phyloP scores from a whole-genome alignment of 2,797 vertebrate species.

The Ceyx erithaca region DNA sequence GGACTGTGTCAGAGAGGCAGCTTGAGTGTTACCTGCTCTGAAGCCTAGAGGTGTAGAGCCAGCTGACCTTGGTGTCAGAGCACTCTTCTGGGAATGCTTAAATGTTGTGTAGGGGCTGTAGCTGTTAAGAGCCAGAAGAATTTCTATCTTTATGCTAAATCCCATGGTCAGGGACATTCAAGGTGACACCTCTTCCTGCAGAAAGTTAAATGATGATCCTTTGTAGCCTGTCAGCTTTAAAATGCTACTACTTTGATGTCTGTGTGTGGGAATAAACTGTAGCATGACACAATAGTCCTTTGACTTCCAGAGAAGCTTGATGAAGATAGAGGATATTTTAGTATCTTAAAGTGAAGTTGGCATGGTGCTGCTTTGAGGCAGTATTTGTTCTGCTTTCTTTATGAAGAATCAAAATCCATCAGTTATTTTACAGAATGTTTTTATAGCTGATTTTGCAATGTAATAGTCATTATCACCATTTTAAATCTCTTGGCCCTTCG shows the following conservation, averaged over 20 bases:
- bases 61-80: neutral
- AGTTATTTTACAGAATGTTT: neutral
- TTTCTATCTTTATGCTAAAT: neutral
- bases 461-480: conserved; percentile 21
- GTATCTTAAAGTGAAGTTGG: neutral
- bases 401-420: neutral
- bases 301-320: neutral
- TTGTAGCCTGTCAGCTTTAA: neutral
- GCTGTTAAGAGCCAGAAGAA: neutral
- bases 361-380: neutral
- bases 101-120: neutral
- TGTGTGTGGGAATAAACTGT: neutral
- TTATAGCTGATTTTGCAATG: conserved; percentile 3
- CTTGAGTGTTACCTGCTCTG: neutral
- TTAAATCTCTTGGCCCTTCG: conserved; percentile 23
- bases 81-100: neutral
- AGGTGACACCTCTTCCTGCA: neutral
- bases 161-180: neutral
- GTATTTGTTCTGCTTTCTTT: neutral
- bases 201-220: neutral
- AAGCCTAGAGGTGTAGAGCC: neutral
- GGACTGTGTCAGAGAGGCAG: rapidly evolving
- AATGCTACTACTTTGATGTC: neutral
- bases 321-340: neutral
- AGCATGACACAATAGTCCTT: neutral